Evolutionary conservation across 2,797 vertebrate species (phyloP), one percentile per base, ranked within the genome.

Genomic region (Phrynocephalus vlangalii): DNA sequence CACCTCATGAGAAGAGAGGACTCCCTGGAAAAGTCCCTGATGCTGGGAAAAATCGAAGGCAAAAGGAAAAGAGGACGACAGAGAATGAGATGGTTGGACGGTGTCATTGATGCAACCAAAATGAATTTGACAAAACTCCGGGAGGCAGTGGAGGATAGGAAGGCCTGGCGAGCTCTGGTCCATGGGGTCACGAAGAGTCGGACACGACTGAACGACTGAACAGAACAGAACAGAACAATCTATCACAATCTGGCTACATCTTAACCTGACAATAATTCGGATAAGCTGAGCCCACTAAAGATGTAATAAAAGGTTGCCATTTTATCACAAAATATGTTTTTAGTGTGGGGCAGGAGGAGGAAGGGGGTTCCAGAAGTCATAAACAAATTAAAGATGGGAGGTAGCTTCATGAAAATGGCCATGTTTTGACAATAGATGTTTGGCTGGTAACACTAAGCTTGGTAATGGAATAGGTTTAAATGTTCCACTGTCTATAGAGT

Each of bases 291-390:
- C 30, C 63, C 76, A 60, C 26, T 56, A 83, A 89, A 86, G 63
- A 75, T 28, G 50, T 78, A 83, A 86, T 86, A 86, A 89, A 83
- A 83, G 72, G 68, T 15, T 75, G 26, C 63, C 38, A 26, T 68
- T 86, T 80, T 83, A 86, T 86, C 81, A 86, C 68, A 75, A 83
- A 79, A 83, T 79, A 79, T 50, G 38, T 52, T 70, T 24, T 77
- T 82, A 75, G 48, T 33, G 60, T 33, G 33, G 33, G 33, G 33
- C 33, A 33, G 33, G 33, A 33, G 56, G 56, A 1, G 56, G 56
- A 56, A 56, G 56, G 63, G 56, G 70, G 60, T 73, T 20, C 73
- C 56, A 52, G 67, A 89, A 79, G 60, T 71, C 60, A 80, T 75
- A 72, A n/a, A 67, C 79, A 75, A 79, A 77, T 79, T 89, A 84